Base-by-base conservation (phyloP, 2,113 vertebrate species). In the Pterocles gutturalis region DNA sequence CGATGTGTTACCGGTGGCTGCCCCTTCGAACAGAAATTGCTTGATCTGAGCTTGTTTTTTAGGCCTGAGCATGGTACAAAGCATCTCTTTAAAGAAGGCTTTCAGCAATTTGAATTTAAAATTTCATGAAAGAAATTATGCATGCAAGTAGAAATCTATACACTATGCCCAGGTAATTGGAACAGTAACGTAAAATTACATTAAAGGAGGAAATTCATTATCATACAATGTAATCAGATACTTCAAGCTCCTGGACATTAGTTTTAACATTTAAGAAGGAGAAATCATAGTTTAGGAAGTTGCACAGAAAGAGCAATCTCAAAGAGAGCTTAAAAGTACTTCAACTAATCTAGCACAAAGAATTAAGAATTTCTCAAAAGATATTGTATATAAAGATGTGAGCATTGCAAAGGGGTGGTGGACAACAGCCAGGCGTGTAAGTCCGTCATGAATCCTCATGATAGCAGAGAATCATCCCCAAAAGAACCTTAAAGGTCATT, bases 401-500 rank as follows among this genome's bases (percentile, higher is more conserved):
- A 80, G 17, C 33, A 48, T 16, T 90, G 54, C 77, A 96, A 46
- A 88, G 89, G 46, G 92, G 21, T 25, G 41, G 26, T 45, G 26
- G 80, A 89, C 92, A 94, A 61, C 83, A 89, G n/a, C 13, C 34
- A 64, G 14, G 12, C 24, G 3, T 76, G 18, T 75, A 92, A 92
- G 61, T 64, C 75, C 43, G 25, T 78, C 34, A 31, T 41, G 57
- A 90, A 96, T 96, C 61, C 61, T 83, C 64, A 34, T 80, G 93
- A 96, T 88, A 93, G 93, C 41, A 79, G 61, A 96, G 76, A 92
- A 71, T 82, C 89, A 95, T 84, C 76, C 87, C 70, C 53, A 88
- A 79, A 93, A 96, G 61, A 95, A 83, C 38, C 75, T 76, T 87
- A 66, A 90, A 94, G 82, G 91, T 96, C 94, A 95, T n/a, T 82